Base-by-base conservation (phyloP, 2,797 vertebrate species). In the Chelon auratus region DNA sequence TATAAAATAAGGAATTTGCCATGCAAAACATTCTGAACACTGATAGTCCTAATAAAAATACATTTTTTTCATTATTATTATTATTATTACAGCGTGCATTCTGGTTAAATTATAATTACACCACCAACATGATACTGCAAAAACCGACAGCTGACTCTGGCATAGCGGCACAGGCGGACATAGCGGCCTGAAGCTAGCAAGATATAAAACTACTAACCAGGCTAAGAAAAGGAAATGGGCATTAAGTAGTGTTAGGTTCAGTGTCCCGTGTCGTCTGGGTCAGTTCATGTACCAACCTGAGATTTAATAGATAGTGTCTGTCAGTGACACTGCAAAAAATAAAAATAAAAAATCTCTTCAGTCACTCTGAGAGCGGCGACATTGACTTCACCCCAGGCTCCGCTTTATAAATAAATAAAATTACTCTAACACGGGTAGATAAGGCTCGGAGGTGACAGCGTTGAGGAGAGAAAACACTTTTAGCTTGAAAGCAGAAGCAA, bases 301-400 rank as follows among this genome's bases (percentile, higher is more conserved):
- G 78, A 47, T 66, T 51, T 67, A 15, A 59, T 9, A 42, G 22
- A 3, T 4, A 45, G 70, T 22, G 37, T 53, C 40, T 72, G 78
- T 87, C 87, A 68, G 91, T 92, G 91, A 92, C 91, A 7, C 63
- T 90, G 91, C 91, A 91, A 62, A 90, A 45, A 45, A 45, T 13
- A 69, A 4, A 4, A 15, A 52, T 4, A 4, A 82, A 78, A 52
- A 26, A n/a, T 6, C 11, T 57, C 15, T 18, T 17, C 9, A 1
- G 53, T 53, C 57, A 37, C 62, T 9, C 6, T 0, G 43, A 14
- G 1, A n/a, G 51, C 59, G 36, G 64, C 58, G 51, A 11, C 54
- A 22, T 50, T 48, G 3, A 10, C 14, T 45, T 22, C 13, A 33
- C 30, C 30, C 30, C 30, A 33, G 30, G 26, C 15, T 65, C 24